These are phyloP conservation scores for Papilio machaon DNA, from an alignment of 1,140 invertebrate genomes.

Conservation along the genomic window DNA sequence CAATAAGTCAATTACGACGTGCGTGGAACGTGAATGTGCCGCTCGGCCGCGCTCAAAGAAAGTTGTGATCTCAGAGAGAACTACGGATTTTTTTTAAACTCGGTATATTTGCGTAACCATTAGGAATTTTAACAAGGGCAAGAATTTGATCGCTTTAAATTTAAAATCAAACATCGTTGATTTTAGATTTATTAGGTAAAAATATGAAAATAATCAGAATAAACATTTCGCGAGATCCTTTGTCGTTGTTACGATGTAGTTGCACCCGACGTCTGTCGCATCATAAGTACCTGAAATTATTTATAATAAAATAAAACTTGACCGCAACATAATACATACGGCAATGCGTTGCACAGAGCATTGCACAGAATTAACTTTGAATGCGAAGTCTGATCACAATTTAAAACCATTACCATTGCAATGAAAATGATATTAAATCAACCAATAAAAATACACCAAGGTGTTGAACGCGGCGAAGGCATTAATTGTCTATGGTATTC, in stretches of 20 bases:
- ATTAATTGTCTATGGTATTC: neutral
- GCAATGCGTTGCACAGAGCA: neutral
- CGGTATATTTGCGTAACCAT: slow-evolving; percentile 33
- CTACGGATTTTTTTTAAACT: neutral
- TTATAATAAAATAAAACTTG: neutral
- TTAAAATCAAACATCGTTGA: too few relatives aligned
- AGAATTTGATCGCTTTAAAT: neutral
- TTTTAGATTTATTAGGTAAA: too few relatives aligned
- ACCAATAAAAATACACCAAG: neutral
- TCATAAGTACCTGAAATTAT: neutral
- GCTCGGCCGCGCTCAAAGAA: slow-evolving; percentile 57
- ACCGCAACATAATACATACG: neutral
- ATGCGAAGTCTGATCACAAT: neutral
- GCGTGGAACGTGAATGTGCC: slow-evolving; percentile 58
- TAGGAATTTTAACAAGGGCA: slow-evolving; percentile 34
- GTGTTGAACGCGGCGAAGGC: neutral
- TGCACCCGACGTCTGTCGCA: neutral
- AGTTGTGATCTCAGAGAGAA: slow-evolving; percentile 52
- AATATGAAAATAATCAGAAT: neutral
- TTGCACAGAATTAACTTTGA: neutral
- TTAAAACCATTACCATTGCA: neutral
- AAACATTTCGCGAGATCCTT: neutral
- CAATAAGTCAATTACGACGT: slow-evolving; percentile 49
- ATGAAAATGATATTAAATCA: neutral
- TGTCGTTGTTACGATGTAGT: neutral